Conservation (phyloP, 2,113 vertebrate species). For the Sakesphorus luctuosus region DNA sequence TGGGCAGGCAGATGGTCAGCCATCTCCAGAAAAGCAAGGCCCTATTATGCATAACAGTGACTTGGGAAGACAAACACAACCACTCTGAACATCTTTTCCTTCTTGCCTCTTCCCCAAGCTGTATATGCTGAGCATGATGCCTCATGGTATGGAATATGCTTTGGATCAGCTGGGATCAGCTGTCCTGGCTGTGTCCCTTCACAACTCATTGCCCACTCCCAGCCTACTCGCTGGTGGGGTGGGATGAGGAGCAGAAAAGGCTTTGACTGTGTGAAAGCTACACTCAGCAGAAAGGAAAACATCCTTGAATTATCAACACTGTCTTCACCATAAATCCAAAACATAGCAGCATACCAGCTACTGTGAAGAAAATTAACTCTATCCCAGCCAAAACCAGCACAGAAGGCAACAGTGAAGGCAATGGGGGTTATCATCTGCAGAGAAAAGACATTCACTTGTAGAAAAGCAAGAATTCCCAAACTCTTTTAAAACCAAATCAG, state of each 20-base stretch:
- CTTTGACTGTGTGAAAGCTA: not conserved
- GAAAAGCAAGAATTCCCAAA: not conserved
- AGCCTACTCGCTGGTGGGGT: not conserved
- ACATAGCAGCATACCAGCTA: not conserved
- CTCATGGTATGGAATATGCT: fast-evolving
- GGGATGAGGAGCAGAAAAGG: not conserved
- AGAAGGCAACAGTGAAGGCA: not conserved
- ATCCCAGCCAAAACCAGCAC: not conserved
- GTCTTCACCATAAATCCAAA: not conserved
- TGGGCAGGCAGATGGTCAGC: not conserved
- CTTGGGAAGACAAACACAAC: not conserved
- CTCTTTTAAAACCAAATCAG: not conserved
- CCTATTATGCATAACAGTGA: fast-evolving
- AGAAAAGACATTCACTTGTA: not conserved
- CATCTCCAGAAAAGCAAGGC: not conserved
- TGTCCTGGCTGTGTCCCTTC: not conserved
- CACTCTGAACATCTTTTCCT: fast-evolving
- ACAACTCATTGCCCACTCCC: fast-evolving
- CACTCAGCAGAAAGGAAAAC: fast-evolving
- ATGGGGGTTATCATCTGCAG: not conserved
- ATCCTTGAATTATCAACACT: not conserved
- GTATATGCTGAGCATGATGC: not conserved
- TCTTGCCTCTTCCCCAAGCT: not conserved
- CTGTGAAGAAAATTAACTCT: not conserved
- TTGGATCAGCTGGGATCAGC: not conserved